phyloP scores from a whole-genome alignment of 2,888 invertebrate genomes.

The Drosophila basisetae region DNA sequence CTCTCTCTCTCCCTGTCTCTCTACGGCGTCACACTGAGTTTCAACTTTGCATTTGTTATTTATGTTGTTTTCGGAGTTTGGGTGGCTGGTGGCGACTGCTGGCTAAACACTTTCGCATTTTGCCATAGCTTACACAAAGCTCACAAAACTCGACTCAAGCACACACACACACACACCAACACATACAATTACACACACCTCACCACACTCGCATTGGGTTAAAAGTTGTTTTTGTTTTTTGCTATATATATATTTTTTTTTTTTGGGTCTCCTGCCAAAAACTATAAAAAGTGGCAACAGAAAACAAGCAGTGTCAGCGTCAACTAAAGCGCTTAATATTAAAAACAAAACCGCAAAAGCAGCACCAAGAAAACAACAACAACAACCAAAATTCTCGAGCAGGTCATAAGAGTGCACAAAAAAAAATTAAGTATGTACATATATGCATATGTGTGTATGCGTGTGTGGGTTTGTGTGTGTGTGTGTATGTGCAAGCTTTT shows the following conservation, averaged over 20 bases:
- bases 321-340: slow-evolving; percentile 73
- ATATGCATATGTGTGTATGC: slow-evolving; percentile 10
- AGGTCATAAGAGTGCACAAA: slow-evolving; percentile 40
- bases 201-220: slow-evolving; percentile 43
- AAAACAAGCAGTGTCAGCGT: slow-evolving; percentile 77
- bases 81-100: slow-evolving; percentile 39
- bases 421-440: slow-evolving; percentile 52
- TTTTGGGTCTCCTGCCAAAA: slow-evolving; percentile 49
- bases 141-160: slow-evolving; percentile 39
- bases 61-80: slow-evolving; percentile 9
- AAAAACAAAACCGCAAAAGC: slow-evolving; percentile 69
- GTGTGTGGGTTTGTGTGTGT: slow-evolving; percentile 2
- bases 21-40: slow-evolving; percentile 22
- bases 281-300: slow-evolving; percentile 68
- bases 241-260: background rate
- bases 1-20: background rate
- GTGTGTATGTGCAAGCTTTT: slow-evolving; percentile 33
- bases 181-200: slow-evolving; percentile 26
- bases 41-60: slow-evolving; percentile 68
- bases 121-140: slow-evolving; percentile 55
- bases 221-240: slow-evolving; percentile 31
- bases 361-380: slow-evolving; percentile 28
- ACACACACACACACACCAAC: slow-evolving; percentile 22
- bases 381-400: slow-evolving; percentile 31
- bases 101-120: slow-evolving; percentile 68